Evolutionary conservation across 2,113 vertebrate species (phyloP).

Genomic region (Sinosuthora webbiana): DNA sequence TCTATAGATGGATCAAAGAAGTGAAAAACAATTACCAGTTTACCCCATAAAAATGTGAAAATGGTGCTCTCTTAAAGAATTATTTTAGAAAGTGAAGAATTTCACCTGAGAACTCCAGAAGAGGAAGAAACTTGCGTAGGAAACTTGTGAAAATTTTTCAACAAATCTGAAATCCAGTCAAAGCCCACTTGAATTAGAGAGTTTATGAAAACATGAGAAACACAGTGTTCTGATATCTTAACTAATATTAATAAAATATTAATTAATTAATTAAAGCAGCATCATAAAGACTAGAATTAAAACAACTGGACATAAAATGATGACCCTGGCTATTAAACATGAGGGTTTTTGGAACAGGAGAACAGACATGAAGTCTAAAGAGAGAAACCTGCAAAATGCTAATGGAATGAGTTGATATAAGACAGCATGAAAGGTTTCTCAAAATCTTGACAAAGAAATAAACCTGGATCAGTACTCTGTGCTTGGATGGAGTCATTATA

Average conservation of each 20-base stretch:
- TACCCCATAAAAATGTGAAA: background rate
- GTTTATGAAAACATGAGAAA: background rate
- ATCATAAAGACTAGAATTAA: background rate
- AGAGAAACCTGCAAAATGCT: background rate
- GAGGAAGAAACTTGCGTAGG: background rate
- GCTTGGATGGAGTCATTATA: background rate
- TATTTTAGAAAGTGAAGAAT: background rate
- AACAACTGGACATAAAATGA: background rate
- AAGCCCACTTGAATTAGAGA: background rate
- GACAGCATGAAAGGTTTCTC: background rate
- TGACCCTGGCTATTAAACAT: background rate
- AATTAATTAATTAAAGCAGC: background rate
- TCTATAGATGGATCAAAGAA: background rate
- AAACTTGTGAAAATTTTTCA: background rate
- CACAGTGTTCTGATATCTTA: background rate
- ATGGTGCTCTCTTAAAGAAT: background rate
- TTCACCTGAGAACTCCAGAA: background rate
- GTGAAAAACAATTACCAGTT: background rate
- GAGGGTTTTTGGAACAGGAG: background rate
- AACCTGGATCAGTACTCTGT: background rate
- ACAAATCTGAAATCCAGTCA: background rate
- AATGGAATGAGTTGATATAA: background rate
- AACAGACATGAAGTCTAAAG: background rate
- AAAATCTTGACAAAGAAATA: background rate
- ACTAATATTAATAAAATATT: background rate